phyloP scores from a whole-genome alignment of 2,113 vertebrate species.

The Carettochelys insculpta region DNA sequence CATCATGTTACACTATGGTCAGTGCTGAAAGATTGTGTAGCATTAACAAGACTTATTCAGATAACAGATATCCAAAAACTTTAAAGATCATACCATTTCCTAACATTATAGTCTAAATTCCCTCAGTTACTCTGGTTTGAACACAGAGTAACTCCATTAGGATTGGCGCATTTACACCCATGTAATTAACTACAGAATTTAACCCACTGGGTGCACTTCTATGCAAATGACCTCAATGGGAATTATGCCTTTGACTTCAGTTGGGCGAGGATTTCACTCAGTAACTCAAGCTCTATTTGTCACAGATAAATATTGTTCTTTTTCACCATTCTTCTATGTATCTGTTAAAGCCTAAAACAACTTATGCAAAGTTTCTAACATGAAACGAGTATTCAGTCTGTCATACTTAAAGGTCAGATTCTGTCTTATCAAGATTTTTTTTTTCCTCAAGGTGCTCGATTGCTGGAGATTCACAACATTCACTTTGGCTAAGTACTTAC shows the following conservation, averaged over 20 bases:
- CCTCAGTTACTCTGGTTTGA: rapidly evolving
- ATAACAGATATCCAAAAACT: not conserved
- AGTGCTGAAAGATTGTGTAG: not conserved
- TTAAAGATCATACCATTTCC: not conserved
- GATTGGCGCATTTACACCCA: too few species aligned
- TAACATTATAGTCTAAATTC: rapidly evolving
- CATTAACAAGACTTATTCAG: not conserved
- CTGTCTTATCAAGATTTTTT: not conserved
- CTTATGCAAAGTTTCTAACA: not conserved
- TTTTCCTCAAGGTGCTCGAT: not conserved
- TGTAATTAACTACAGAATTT: not conserved
- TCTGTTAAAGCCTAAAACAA: not conserved
- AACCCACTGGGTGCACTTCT: not conserved
- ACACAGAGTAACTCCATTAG: not conserved
- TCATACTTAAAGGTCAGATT: not conserved
- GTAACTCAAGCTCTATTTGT: not conserved
- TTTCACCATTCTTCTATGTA: not conserved
- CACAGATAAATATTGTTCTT: not conserved
- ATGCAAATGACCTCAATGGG: rapidly evolving
- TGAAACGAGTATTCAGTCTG: not conserved
- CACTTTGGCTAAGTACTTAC: not conserved
- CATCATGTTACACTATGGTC: not conserved
- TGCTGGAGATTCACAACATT: not conserved
- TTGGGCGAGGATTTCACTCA: not conserved
- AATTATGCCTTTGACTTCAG: not conserved